These are phyloP conservation scores for Bombycilla garrulus DNA, from an alignment of 2,113 vertebrate species.

Conservation along the genomic window DNA sequence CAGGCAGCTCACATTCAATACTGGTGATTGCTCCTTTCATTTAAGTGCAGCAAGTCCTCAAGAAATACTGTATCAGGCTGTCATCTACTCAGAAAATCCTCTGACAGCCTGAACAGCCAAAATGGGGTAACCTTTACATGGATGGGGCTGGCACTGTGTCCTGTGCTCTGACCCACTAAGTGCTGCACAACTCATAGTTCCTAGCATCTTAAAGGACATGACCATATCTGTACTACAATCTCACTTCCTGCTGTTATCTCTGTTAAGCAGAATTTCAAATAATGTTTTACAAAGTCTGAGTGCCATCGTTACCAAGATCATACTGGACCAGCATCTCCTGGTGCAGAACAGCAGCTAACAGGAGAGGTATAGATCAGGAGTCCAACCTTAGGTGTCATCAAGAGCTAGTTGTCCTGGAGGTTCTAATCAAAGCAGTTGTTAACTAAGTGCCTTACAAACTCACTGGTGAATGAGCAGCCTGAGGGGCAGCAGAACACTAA, in stretches of 20 bases:
- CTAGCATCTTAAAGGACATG: background rate
- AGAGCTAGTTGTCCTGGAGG: background rate
- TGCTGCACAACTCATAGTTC: background rate
- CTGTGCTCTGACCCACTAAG: background rate
- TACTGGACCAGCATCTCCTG: background rate
- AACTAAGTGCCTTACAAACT: background rate
- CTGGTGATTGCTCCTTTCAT: background rate
- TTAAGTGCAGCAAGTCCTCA: background rate
- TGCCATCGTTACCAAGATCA: background rate
- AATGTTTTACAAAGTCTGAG: background rate
- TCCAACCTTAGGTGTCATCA: background rate
- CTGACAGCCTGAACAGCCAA: rapidly evolving
- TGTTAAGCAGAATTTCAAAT: background rate
- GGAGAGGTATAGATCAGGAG: background rate
- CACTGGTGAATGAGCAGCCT: background rate
- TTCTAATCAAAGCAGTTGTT: background rate
- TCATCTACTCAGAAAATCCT: background rate
- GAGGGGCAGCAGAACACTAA: background rate
- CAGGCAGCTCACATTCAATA: background rate
- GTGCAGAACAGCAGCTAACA: background rate
- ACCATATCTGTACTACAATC: background rate
- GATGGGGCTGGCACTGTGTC: rapidly evolving
- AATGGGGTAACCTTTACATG: background rate
- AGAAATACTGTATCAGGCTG: background rate
- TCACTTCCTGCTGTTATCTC: background rate